Evolutionary conservation across 2,797 vertebrate genomes (phyloP).

Genomic region (Triplophysa yarkandensis): DNA sequence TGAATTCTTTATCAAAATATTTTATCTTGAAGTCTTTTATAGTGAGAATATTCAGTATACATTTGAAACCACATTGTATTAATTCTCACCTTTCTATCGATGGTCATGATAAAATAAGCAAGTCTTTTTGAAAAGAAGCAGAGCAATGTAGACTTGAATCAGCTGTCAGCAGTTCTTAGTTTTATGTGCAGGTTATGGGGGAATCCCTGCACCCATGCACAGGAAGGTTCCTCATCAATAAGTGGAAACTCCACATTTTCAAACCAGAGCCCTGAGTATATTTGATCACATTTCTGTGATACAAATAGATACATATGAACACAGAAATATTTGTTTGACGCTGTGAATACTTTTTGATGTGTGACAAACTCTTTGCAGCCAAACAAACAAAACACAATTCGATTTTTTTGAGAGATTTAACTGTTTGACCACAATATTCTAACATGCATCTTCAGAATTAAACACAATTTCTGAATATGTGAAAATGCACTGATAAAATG

Average conservation of each 20-base stretch:
- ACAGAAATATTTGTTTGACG: neutral
- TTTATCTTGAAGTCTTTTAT: neutral
- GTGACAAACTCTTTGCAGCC: neutral
- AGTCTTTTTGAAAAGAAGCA: neutral
- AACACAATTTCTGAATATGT: neutral
- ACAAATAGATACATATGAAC: neutral
- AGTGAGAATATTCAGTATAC: neutral
- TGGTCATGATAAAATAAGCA: constrained; percentile 17
- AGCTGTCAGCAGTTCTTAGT: constrained; percentile 36
- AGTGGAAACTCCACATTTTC: constrained; percentile 76
- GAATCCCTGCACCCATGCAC: constrained; percentile 57
- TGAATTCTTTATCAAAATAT: neutral
- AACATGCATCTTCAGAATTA: too few relatives aligned
- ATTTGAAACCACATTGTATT: neutral
- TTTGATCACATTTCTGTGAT: constrained; percentile 50
- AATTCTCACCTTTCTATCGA: constrained; percentile 41
- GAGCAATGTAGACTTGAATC: constrained; percentile 12
- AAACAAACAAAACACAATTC: neutral
- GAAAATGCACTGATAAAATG: neutral
- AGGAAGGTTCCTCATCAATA: constrained; percentile 64
- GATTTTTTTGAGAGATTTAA: neutral
- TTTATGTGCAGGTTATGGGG: constrained; percentile 35
- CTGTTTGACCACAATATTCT: neutral
- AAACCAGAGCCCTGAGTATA: constrained; percentile 63
- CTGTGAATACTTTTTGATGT: neutral